Conservation (phyloP, 2,888 invertebrate species). For the Melanotus villosus region DNA sequence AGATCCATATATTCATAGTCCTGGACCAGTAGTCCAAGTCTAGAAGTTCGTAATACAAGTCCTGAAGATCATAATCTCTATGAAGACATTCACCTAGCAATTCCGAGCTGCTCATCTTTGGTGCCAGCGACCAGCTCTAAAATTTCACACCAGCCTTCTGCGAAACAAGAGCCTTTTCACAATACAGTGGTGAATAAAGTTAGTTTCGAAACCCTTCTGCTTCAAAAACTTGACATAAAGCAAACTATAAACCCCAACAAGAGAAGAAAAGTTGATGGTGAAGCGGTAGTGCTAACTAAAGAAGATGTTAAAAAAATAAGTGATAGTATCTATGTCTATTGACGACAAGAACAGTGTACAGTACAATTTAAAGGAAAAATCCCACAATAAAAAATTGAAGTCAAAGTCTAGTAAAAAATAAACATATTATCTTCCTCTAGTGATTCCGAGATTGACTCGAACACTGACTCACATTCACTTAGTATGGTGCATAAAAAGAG, state of each 20-base stretch:
- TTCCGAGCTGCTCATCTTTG: not conserved
- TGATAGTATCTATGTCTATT: not conserved
- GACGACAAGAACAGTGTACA: not conserved
- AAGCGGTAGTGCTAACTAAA: conserved; percentile 1
- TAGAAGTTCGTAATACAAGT: not conserved
- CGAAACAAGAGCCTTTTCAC: not conserved
- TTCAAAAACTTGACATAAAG: conserved; percentile 6
- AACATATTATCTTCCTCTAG: not conserved
- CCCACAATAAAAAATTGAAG: not conserved
- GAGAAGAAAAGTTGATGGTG: conserved; percentile 1
- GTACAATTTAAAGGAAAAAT: not conserved
- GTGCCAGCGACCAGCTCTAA: not conserved
- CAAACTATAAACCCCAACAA: conserved; percentile 5
- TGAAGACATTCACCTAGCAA: not conserved
- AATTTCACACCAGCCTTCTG: not conserved
- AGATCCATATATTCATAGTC: not conserved
- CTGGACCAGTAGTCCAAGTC: not conserved
- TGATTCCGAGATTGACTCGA: not conserved
- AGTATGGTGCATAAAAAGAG: not conserved
- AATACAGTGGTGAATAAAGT: conserved; percentile 3
- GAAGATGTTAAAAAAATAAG: conserved; percentile 2
- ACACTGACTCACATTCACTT: not conserved
- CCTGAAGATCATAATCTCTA: not conserved
- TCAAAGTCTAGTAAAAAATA: not conserved
- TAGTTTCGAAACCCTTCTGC: conserved; percentile 1